phyloP scores from a whole-genome alignment of 2,797 vertebrate genomes.

The Serranus cabrilla region DNA sequence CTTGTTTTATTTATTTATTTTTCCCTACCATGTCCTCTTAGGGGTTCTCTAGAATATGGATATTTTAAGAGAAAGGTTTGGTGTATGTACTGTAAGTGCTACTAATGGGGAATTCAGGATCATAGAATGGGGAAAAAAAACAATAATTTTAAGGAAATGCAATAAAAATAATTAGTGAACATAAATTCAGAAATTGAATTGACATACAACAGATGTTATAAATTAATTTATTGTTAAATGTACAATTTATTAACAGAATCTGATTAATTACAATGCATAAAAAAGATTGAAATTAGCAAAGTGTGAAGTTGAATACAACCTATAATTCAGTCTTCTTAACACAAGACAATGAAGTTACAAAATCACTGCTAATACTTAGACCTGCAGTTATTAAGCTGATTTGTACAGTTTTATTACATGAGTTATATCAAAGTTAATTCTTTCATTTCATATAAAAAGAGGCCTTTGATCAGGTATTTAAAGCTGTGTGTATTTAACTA shows the following conservation, averaged over 20 bases:
- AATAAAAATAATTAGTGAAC: background rate
- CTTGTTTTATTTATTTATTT: too few relatives aligned
- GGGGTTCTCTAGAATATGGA: too few relatives aligned
- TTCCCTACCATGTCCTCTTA: too few relatives aligned
- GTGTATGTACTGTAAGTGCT: too few relatives aligned
- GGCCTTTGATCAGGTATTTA: background rate
- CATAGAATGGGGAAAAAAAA: too few relatives aligned
- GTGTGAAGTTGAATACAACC: background rate
- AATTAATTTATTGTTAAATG: background rate
- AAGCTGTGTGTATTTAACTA: background rate
- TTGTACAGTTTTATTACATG: background rate
- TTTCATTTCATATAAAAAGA: background rate
- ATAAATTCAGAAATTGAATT: too few relatives aligned
- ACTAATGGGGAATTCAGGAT: too few relatives aligned
- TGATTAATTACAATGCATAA: conserved; percentile 4
- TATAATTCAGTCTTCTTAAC: background rate
- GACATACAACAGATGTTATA: background rate
- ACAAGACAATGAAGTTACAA: background rate
- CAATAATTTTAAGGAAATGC: background rate
- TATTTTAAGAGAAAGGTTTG: too few relatives aligned
- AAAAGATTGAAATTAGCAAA: background rate
- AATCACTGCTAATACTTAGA: background rate
- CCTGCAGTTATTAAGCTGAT: background rate
- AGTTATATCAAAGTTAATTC: background rate
- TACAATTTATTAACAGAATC: conserved; percentile 2